A percentile compares a stretch with the other conserved stretches of the same genome.
Evolutionary conservation across 2,888 invertebrate genomes (phyloP).

Genomic region (Aquatica leii): DNA sequence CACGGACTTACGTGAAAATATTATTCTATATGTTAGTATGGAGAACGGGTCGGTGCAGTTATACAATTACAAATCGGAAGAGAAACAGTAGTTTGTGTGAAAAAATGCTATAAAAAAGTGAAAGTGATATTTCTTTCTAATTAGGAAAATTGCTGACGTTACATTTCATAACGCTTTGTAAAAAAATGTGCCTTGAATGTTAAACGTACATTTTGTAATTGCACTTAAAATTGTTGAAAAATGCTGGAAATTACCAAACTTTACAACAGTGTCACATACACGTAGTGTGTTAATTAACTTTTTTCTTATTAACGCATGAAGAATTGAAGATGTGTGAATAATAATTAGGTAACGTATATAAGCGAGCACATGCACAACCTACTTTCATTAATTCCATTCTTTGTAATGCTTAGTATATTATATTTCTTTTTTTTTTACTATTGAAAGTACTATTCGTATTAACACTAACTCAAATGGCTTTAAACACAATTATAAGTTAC

Average conservation of each 20-base stretch:
- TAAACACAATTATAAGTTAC: too few relatives aligned
- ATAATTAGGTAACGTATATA: conserved; percentile 19
- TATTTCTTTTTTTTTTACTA: too few relatives aligned
- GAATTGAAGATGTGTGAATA: conserved; percentile 18
- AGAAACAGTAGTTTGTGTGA: neutral
- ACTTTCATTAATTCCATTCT: too few relatives aligned
- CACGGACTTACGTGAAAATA: conserved; percentile 42
- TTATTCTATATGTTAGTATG: conserved; percentile 35
- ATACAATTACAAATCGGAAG: conserved; percentile 17
- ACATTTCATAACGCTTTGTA: conserved; percentile 2
- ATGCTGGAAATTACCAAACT: conserved; percentile 36
- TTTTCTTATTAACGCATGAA: neutral
- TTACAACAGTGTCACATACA: conserved; percentile 35
- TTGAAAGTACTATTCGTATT: too few relatives aligned
- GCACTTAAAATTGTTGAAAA: neutral
- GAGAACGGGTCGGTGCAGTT: conserved; percentile 25
- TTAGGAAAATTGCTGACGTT: conserved; percentile 6
- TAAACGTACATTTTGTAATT: neutral
- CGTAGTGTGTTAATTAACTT: conserved; percentile 22
- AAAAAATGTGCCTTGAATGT: neutral
- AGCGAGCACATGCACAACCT: too few relatives aligned
- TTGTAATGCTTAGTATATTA: too few relatives aligned
- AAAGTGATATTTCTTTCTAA: conserved; percentile 8
- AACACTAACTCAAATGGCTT: too few relatives aligned
- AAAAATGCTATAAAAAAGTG: conserved; percentile 2